These are phyloP conservation scores for Plebejus melissa DNA, from an alignment of 2,888 invertebrate species.

Conservation along the genomic window DNA sequence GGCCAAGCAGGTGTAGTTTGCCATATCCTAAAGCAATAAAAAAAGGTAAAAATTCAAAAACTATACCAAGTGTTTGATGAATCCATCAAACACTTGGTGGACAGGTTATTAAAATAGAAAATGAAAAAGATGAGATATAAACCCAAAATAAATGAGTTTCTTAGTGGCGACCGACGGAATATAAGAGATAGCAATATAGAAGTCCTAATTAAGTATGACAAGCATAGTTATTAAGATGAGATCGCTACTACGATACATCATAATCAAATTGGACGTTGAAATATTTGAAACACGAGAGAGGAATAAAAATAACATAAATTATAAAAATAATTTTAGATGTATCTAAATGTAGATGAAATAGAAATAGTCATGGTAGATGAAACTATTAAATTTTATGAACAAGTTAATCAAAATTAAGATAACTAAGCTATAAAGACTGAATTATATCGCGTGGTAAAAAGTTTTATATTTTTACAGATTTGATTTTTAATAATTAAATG, in stretches of 20 bases:
- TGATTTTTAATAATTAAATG: too few species aligned
- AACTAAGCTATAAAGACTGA: too few species aligned
- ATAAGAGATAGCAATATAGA: background rate
- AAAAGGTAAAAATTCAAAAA: background rate
- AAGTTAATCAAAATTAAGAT: background rate
- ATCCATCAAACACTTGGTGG: background rate
- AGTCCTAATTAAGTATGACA: conserved; percentile 16
- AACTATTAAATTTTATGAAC: background rate
- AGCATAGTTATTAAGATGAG: conserved; percentile 6
- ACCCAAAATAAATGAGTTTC: conserved; percentile 7
- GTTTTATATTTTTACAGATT: too few species aligned
- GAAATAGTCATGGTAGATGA: background rate
- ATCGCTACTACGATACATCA: background rate
- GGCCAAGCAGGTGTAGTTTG: conserved; percentile 96
- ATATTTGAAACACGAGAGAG: background rate
- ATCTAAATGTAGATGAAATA: background rate
- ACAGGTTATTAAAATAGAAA: background rate
- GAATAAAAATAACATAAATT: conserved; percentile 2
- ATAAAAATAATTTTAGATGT: background rate
- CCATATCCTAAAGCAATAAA: conserved; percentile 83
- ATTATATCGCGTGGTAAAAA: too few species aligned
- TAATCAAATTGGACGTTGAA: conserved; percentile 16
- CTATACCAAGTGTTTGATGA: background rate
- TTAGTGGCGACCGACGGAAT: background rate
- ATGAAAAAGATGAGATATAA: background rate